phyloP scores from a whole-genome alignment of 2,888 invertebrate species.

The Cabera pusaria region DNA sequence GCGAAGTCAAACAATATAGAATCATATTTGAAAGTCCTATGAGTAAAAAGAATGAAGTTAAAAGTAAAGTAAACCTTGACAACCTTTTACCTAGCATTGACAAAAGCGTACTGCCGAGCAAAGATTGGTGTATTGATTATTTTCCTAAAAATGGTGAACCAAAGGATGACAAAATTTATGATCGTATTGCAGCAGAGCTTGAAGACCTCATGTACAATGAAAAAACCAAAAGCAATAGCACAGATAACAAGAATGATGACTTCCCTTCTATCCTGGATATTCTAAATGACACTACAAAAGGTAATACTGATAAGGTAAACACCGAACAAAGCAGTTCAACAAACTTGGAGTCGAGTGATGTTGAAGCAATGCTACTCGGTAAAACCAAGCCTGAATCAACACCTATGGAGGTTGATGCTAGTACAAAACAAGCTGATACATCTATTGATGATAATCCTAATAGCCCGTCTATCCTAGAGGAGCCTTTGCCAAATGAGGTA shows the following conservation, averaged over 20 bases:
- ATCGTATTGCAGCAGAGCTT: conserved; percentile 76
- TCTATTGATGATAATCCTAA: conserved; percentile 51
- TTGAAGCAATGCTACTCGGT: conserved; percentile 74
- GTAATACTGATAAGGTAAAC: conserved; percentile 34
- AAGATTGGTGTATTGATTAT: conserved; percentile 74
- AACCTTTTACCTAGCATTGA: conserved; percentile 61
- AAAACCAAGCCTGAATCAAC: conserved; percentile 47
- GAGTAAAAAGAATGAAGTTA: conserved; percentile 45
- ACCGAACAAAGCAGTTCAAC: conserved; percentile 49
- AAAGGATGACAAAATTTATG: conserved; percentile 76
- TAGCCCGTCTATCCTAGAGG: conserved; percentile 71
- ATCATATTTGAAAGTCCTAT: conserved; percentile 63
- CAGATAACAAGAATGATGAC: conserved; percentile 66
- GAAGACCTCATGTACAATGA: conserved; percentile 77
- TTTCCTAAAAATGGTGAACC: conserved; percentile 68
- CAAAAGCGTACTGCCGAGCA: conserved; percentile 63
- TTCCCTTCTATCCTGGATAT: conserved; percentile 80
- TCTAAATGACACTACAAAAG: conserved; percentile 59
- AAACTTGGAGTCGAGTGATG: conserved; percentile 69
- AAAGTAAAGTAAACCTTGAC: conserved; percentile 50
- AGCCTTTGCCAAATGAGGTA: conserved; percentile 39
- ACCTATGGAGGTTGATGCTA: conserved; percentile 59
- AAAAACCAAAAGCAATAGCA: conserved; percentile 52
- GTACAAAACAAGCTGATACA: conserved; percentile 16
- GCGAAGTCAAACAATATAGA: conserved; percentile 60